Evolutionary conservation across 2,113 vertebrate genomes (phyloP), one percentile per base, ranked within the genome.

Genomic region (Datnioides undecimradiatus): DNA sequence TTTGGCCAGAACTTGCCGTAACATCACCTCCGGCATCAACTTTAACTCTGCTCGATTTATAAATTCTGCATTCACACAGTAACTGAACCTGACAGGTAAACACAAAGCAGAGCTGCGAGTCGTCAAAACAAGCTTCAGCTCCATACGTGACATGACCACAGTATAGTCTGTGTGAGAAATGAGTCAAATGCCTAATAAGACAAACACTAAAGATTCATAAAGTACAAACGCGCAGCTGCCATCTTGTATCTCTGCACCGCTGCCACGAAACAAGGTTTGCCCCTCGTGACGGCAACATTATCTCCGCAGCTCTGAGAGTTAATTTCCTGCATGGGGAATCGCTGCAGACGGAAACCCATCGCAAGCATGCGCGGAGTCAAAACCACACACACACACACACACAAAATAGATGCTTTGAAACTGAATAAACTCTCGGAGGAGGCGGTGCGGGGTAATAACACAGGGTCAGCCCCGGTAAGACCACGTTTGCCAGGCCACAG

Each of bases 301-400:
- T 76, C 80, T 62, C 23, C 14, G 31, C 52, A 49, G 54, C 73
- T 72, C 62, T 60, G 57, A 23, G 66, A 76, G 66, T 38, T 87
- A 2, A 83, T 85, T 87, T 87, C 76, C 82, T 88, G 77, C 25
- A 31, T 1, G 45, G 25, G 38, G 59, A 74, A 76, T 59, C 21
- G 43, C 69, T 63, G 27, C 9, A 64, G 54, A 72, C 29, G 34
- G 38, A 73, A 67, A 71, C 25, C 34, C 31, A 57, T 2, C n/a
- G 59, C 29, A 27, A n/a, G 49, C 41, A 54, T 60, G 60, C 0
- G 46, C 40, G 40, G 46, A 46, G 69, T 77, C 16, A 43, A 82
- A 76, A 48, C 16, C 25, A 54, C 14, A 58, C 16, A 63, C n/a
- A n/a, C n/a, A n/a, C n/a, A n/a, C n/a, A n/a, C n/a, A n/a, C n/a